phyloP scores from a whole-genome alignment of 2,888 invertebrate genomes.

The Trachelus troglodyta region DNA sequence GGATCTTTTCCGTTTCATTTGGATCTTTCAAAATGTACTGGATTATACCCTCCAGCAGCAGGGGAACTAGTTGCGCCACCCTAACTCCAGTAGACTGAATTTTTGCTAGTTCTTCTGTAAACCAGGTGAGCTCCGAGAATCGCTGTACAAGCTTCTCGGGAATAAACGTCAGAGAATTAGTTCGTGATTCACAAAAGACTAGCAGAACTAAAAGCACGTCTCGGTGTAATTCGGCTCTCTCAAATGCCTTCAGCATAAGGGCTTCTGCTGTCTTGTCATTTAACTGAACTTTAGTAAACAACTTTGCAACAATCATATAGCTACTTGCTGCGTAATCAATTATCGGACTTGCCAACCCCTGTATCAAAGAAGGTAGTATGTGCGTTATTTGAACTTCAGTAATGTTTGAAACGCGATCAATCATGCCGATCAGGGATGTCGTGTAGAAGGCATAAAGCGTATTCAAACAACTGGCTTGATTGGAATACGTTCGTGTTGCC shows the following conservation, averaged over 20 bases:
- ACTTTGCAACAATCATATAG: slow-evolving; percentile 79
- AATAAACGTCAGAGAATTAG: slow-evolving; percentile 66
- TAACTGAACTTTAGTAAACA: slow-evolving; percentile 75
- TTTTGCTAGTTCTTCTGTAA: slow-evolving; percentile 68
- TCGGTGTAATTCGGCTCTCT: slow-evolving; percentile 69
- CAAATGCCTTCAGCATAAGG: slow-evolving; percentile 72
- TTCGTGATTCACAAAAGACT: slow-evolving; percentile 78
- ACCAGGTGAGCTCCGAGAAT: slow-evolving; percentile 67
- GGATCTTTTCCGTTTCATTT: slow-evolving; percentile 61
- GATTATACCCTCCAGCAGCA: slow-evolving; percentile 70
- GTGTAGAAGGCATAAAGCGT: slow-evolving; percentile 86
- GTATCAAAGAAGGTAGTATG: slow-evolving; percentile 78
- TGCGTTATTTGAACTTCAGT: slow-evolving; percentile 76
- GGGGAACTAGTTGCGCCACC: slow-evolving; percentile 70
- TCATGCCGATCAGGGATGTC: slow-evolving; percentile 77
- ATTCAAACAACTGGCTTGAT: slow-evolving; percentile 72
- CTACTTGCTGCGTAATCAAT: slow-evolving; percentile 79
- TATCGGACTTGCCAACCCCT: slow-evolving; percentile 76
- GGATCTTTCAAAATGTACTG: slow-evolving; percentile 68
- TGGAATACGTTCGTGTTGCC: slow-evolving; percentile 72
- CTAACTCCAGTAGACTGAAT: slow-evolving; percentile 71
- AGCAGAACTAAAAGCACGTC: slow-evolving; percentile 76
- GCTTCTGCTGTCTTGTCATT: slow-evolving; percentile 70
- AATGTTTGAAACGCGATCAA: slow-evolving; percentile 71
- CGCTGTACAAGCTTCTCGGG: slow-evolving; percentile 69